Conservation (phyloP, 2,113 vertebrate species). For the Sciurus niger region DNA sequence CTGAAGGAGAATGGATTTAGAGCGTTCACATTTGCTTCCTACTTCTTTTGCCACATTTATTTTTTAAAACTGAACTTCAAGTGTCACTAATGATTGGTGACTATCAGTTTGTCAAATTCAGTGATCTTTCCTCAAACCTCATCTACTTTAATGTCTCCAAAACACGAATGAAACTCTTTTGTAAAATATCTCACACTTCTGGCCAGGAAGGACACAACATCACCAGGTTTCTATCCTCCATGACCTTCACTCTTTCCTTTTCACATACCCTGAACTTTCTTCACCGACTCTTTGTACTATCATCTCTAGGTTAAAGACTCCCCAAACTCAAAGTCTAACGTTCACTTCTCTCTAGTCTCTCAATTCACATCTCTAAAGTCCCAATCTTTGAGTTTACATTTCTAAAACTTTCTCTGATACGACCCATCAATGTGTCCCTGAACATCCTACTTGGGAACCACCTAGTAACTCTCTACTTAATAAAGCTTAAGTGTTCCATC, state of each 20-base stretch:
- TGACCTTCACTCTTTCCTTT: background rate
- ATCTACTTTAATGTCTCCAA: background rate
- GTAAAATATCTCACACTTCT: background rate
- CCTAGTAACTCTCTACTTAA: background rate
- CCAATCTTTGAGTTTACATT: background rate
- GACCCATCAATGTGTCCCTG: background rate
- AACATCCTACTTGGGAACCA: background rate
- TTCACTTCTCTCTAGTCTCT: background rate
- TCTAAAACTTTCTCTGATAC: background rate
- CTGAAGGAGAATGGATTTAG: background rate
- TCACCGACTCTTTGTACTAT: background rate
- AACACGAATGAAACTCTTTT: background rate
- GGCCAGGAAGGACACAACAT: background rate
- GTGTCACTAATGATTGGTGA: background rate
- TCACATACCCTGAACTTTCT: background rate
- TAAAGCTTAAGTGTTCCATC: background rate
- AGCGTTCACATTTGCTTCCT: background rate
- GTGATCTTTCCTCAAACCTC: background rate
- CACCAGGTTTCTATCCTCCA: background rate
- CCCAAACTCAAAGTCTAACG: background rate
- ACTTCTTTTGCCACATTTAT: conserved; percentile 13
- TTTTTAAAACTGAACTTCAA: conserved; percentile 52
- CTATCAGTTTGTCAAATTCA: background rate
- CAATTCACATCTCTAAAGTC: background rate
- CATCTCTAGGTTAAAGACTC: background rate